These are phyloP conservation scores for Ctenopoma kingsleyae DNA, from an alignment of 2,797 vertebrate species.

Conservation along the genomic window DNA sequence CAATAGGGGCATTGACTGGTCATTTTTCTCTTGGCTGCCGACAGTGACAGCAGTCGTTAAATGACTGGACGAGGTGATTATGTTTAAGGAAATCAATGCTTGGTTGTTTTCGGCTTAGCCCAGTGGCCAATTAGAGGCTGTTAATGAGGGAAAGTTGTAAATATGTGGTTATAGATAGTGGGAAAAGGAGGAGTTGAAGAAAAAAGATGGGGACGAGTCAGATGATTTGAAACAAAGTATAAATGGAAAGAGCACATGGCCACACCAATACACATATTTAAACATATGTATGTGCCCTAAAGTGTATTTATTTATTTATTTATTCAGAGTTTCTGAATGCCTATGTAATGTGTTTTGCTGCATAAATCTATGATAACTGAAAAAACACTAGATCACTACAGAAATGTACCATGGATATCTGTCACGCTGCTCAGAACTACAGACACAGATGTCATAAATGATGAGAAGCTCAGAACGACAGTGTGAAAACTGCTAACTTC, in stretches of 20 bases:
- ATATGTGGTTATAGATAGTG: constrained; percentile 44
- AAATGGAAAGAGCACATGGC: no score
- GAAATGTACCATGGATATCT: constrained; percentile 17
- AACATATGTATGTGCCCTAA: no score
- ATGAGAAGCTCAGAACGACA: constrained; percentile 15
- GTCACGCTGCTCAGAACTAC: constrained; percentile 31
- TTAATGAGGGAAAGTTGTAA: constrained; percentile 76
- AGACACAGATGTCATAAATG: constrained; percentile 17
- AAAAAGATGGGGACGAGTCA: neutral
- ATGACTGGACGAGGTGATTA: constrained; percentile 81
- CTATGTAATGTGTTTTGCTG: neutral
- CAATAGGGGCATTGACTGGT: constrained; percentile 71
- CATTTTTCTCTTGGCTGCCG: constrained; percentile 79
- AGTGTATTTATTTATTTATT: no score
- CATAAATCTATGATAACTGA: neutral
- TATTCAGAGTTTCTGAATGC: neutral
- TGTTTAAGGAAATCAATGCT: constrained; percentile 84
- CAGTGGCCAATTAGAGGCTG: constrained; percentile 82
- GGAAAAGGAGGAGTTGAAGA: neutral
- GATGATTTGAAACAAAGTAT: neutral
- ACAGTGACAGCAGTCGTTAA: constrained; percentile 81
- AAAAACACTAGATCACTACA: constrained; percentile 1
- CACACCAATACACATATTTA: no score
- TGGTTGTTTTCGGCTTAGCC: constrained; percentile 81
- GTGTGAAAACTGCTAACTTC: constrained; percentile 12